Evolutionary conservation across 1,140 invertebrate genomes (phyloP).

Genomic region (Xylocopa sonorina): DNA sequence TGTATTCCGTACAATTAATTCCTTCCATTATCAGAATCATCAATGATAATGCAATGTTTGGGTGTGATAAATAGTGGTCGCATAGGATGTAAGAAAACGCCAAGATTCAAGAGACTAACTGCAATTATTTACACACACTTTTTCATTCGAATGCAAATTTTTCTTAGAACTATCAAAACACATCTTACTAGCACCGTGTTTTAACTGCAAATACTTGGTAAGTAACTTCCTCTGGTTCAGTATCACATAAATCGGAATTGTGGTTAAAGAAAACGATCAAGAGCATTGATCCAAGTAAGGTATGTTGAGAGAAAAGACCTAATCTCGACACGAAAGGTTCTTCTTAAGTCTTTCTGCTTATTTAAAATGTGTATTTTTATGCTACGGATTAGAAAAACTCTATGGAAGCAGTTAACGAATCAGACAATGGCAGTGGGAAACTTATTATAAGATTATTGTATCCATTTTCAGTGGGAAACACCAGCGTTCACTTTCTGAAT

Average conservation of each 20-base stretch:
- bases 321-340: not conserved
- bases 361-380: not conserved
- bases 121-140: constrained; percentile 28
- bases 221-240: constrained; percentile 49
- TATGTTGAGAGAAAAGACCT: not conserved
- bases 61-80: constrained; percentile 28
- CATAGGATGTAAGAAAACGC: constrained; percentile 43
- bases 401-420: constrained; percentile 48
- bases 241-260: constrained; percentile 44
- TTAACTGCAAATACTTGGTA: constrained; percentile 39
- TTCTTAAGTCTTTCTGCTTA: not conserved
- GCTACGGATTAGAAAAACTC: not conserved
- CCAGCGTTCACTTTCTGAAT: not conserved
- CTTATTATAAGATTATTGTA: constrained; percentile 55
- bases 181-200: constrained; percentile 48
- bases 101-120: constrained; percentile 32
- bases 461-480: constrained; percentile 15
- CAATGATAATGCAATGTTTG: not conserved
- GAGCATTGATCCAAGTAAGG: constrained; percentile 5
- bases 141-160: constrained; percentile 48
- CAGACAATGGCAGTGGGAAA: constrained; percentile 63
- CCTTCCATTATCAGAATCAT: not conserved
- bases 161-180: constrained; percentile 54
- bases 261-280: constrained; percentile 21
- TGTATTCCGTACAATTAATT: constrained; percentile 4